A percentile compares a stretch with the other conserved stretches of the same genome.
These are phyloP conservation scores for Ciconia nigra DNA, from an alignment of 2,797 vertebrate genomes.

Conservation along the genomic window DNA sequence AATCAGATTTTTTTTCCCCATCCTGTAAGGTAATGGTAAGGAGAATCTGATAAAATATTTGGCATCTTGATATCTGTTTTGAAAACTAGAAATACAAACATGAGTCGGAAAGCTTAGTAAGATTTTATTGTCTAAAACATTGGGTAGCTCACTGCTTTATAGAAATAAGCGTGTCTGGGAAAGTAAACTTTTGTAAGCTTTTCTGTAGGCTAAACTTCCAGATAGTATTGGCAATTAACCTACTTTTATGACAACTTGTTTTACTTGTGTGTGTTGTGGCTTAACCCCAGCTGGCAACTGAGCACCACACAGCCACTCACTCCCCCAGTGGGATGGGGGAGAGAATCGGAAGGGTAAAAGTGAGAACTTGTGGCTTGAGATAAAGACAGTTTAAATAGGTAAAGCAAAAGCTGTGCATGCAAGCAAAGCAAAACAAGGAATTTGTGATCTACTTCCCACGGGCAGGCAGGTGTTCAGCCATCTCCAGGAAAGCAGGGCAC, in stretches of 20 bases:
- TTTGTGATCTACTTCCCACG: accelerated
- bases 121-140: not conserved
- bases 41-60: not conserved
- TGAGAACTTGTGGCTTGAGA: not conserved
- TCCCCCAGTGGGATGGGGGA: not conserved
- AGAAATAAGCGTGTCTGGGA: not conserved
- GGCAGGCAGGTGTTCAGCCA: not conserved
- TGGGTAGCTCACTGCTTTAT: not conserved
- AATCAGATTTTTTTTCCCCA: not conserved
- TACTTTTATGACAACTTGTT: not conserved
- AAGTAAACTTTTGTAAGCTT: not conserved
- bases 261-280: not conserved
- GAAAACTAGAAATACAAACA: not conserved
- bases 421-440: not conserved
- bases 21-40: not conserved
- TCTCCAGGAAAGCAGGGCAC: not conserved
- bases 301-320: not conserved
- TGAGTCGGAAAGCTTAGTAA: not conserved
- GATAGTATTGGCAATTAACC: not conserved
- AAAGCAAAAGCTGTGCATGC: not conserved
- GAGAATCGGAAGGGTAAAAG: not conserved
- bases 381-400: not conserved
- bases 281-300: not conserved
- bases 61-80: conserved; percentile 6
- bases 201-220: not conserved